Evolutionary conservation across 2,797 vertebrate species (phyloP).

Genomic region (Tinamus major): DNA sequence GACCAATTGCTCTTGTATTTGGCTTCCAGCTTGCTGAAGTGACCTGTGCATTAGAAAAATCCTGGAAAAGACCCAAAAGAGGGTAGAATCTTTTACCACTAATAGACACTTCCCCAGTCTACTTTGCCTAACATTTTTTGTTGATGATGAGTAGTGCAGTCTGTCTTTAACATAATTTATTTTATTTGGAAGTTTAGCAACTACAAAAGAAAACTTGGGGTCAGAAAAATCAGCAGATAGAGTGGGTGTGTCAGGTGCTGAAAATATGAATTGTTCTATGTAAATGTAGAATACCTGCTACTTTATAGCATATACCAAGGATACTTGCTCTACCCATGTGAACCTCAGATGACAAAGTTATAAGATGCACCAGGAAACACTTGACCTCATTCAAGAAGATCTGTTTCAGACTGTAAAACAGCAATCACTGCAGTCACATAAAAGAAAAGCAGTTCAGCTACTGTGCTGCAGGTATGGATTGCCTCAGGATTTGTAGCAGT

Average conservation of each 20-base stretch:
- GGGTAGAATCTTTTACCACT: background rate
- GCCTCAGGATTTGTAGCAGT: background rate
- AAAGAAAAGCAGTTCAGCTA: background rate
- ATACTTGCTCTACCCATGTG: background rate
- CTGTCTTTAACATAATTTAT: background rate
- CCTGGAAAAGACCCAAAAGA: background rate
- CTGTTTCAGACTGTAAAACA: background rate
- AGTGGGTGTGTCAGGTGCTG: background rate
- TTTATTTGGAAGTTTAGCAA: background rate
- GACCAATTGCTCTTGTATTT: background rate
- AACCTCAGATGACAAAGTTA: background rate
- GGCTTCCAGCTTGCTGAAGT: background rate
- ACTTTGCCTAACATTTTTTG: background rate
- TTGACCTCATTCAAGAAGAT: background rate
- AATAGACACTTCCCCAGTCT: background rate
- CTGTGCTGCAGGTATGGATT: background rate
- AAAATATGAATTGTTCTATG: rapidly evolving
- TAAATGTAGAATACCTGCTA: background rate
- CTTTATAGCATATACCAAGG: background rate
- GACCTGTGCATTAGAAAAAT: background rate
- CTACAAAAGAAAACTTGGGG: background rate
- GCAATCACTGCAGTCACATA: background rate
- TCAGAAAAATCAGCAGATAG: background rate
- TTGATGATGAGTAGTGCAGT: background rate
- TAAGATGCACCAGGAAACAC: background rate